phyloP scores from a whole-genome alignment of 2,113 vertebrate genomes.

The Machaerirhynchus nigripectus region DNA sequence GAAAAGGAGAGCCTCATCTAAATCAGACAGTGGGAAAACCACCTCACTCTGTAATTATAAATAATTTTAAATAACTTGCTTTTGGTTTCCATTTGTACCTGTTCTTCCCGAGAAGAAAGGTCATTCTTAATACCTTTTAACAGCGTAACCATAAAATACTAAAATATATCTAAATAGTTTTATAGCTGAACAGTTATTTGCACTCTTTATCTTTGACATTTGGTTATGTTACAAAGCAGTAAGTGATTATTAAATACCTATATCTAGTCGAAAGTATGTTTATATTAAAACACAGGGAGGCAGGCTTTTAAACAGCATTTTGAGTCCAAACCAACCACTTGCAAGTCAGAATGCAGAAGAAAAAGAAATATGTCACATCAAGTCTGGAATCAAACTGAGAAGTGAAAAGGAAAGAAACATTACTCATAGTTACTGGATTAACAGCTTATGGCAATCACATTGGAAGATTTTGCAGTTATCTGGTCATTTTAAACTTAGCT shows the following conservation, averaged over 20 bases:
- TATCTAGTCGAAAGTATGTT: background rate
- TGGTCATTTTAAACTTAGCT: background rate
- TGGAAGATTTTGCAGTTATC: background rate
- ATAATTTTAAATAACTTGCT: background rate
- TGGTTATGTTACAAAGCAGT: background rate
- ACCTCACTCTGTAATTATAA: background rate
- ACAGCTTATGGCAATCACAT: background rate
- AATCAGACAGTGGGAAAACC: background rate
- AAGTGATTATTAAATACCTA: background rate
- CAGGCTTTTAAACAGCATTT: background rate
- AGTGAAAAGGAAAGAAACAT: background rate
- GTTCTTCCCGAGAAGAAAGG: background rate
- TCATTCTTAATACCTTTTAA: background rate
- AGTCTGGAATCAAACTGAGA: background rate
- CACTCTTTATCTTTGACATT: background rate
- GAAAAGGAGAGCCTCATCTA: background rate
- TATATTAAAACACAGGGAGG: background rate
- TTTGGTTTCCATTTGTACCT: background rate
- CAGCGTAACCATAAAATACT: background rate
- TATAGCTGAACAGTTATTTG: background rate
- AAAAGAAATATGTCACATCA: background rate
- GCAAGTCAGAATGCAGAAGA: background rate
- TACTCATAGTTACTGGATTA: background rate
- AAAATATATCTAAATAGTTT: background rate
- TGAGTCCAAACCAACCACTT: background rate